Conservation (phyloP, 2,113 vertebrate genomes). For the Fukomys damarensis region DNA sequence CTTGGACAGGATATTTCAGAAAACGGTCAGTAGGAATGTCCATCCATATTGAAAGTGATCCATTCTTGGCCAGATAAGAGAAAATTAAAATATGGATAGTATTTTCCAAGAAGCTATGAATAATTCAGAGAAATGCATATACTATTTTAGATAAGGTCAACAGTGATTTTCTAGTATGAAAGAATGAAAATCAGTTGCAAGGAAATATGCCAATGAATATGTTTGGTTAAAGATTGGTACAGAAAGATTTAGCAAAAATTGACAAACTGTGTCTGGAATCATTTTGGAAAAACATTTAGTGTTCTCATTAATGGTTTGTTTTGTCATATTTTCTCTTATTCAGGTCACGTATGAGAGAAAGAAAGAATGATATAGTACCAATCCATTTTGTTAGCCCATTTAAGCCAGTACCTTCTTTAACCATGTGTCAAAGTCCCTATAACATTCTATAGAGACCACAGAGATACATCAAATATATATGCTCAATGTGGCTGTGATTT, state of each 20-base stretch:
- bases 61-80: slow-evolving; percentile 10
- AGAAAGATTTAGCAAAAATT: neutral
- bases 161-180: neutral
- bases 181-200: neutral
- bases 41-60: neutral
- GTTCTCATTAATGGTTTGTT: neutral
- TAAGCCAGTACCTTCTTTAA: neutral
- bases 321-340: neutral
- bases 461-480: neutral
- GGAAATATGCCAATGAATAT: neutral
- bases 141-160: neutral
- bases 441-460: neutral
- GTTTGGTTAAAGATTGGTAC: neutral
- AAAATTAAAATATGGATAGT: slow-evolving; percentile 38
- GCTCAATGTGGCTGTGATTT: neutral
- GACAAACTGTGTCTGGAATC: neutral
- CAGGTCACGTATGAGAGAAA: neutral
- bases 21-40: neutral
- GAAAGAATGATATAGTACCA: neutral
- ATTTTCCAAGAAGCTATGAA: slow-evolving; percentile 32
- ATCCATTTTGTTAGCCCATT: neutral
- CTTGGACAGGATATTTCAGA: neutral
- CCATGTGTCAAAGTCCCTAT: neutral
- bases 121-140: neutral
- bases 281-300: neutral